Conservation (phyloP, 2,888 invertebrate genomes). For the Colostygia pectinataria region DNA sequence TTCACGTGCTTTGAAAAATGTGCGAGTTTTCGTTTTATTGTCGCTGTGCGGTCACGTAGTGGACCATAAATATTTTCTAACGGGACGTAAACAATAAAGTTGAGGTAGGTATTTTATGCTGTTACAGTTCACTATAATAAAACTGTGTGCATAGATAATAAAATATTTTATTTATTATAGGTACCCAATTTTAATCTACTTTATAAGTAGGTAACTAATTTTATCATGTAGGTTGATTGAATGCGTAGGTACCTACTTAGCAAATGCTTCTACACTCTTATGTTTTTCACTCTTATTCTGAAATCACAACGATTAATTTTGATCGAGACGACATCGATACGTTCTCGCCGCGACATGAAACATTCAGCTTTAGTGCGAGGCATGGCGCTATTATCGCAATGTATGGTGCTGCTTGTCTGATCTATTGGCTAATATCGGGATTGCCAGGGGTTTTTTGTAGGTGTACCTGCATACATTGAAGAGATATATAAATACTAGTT, state of each 20-base stretch:
- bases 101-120: constrained; percentile 9
- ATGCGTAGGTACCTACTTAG: not conserved
- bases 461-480: not conserved
- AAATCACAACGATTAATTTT: constrained; percentile 20
- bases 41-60: constrained; percentile 35
- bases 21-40: constrained; percentile 47
- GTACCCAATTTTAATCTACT: too few species aligned
- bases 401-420: constrained; percentile 60
- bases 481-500: not conserved
- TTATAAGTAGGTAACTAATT: too few species aligned
- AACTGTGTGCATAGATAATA: too few species aligned
- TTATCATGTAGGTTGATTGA: too few species aligned
- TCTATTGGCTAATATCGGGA: constrained; percentile 70
- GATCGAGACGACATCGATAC: constrained; percentile 34
- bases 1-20: constrained; percentile 70
- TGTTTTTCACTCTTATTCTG: too few species aligned
- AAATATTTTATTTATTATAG: too few species aligned
- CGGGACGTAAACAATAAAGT: constrained; percentile 22
- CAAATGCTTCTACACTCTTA: too few species aligned
- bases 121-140: too few species aligned
- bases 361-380: constrained; percentile 65
- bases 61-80: constrained; percentile 34
- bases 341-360: constrained; percentile 55
- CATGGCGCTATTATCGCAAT: constrained; percentile 67
- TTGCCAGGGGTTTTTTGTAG: constrained; percentile 43